Conservation (phyloP, 1,140 invertebrate genomes). For the Araneus ventricosus region DNA sequence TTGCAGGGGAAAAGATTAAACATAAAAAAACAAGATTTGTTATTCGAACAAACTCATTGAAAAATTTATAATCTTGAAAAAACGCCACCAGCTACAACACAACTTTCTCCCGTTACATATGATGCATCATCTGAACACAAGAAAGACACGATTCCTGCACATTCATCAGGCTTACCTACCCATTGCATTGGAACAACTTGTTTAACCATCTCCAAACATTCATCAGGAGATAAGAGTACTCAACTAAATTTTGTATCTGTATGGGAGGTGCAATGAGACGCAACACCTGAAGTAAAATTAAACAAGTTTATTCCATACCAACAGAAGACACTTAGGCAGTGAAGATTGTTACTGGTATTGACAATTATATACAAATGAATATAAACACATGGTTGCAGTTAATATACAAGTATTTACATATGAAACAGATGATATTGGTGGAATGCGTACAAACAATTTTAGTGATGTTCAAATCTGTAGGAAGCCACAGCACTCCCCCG, state of each 20-base stretch:
- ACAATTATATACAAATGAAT: no score
- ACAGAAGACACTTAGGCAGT: no score
- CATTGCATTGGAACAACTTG: conserved; percentile 78
- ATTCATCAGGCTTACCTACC: conserved; percentile 87
- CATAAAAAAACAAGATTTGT: neutral
- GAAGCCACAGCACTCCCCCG: no score
- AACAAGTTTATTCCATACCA: no score
- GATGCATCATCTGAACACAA: conserved; percentile 93
- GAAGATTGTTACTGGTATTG: no score
- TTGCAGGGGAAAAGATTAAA: neutral
- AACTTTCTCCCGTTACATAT: conserved; percentile 96
- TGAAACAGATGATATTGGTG: no score
- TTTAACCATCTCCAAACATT: conserved; percentile 74
- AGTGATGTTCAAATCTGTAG: no score
- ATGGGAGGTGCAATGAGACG: no score
- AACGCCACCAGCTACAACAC: conserved; percentile 91
- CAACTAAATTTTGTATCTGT: conserved; percentile 94
- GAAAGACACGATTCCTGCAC: conserved; percentile 91
- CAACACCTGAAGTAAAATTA: no score
- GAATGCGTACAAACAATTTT: no score
- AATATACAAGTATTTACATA: no score
- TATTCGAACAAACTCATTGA: neutral
- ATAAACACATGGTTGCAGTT: no score
- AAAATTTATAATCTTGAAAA: conserved; percentile 82
- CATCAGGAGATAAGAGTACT: conserved; percentile 78